Percentiles rank a stretch among this genome's conserved stretches.
Evolutionary conservation across 2,797 vertebrate genomes (phyloP).

Genomic region (Hydrophis major): DNA sequence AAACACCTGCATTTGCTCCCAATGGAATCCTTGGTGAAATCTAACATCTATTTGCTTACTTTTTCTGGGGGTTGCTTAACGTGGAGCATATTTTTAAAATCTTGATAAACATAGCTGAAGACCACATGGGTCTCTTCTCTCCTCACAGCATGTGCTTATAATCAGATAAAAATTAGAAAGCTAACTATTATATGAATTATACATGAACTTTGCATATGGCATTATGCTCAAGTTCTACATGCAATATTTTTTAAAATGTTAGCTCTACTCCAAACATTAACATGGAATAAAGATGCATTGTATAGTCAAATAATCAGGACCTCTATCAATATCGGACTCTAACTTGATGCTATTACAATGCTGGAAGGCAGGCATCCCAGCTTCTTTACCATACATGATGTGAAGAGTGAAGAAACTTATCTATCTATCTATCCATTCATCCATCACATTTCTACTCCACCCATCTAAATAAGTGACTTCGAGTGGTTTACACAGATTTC

Average conservation of each 20-base stretch:
- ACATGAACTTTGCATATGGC: slow-evolving; percentile 43
- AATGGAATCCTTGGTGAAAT: neutral
- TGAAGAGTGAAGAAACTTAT: neutral
- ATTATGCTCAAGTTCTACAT: slow-evolving; percentile 32
- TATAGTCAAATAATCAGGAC: neutral
- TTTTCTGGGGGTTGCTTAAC: neutral
- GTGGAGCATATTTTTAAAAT: slow-evolving; percentile 51
- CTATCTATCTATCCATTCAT: too few relatives aligned
- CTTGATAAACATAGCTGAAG: slow-evolving; percentile 46
- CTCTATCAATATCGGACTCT: neutral
- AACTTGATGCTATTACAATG: neutral
- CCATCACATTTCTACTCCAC: too few relatives aligned
- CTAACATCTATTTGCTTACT: neutral
- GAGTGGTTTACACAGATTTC: too few relatives aligned
- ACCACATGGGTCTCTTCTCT: slow-evolving; percentile 26
- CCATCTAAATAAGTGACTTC: too few relatives aligned
- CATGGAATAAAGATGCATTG: neutral
- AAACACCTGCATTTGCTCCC: neutral
- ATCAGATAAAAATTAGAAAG: slow-evolving; percentile 64
- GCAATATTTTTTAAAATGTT: slow-evolving; percentile 56
- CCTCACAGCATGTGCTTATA: slow-evolving; percentile 38
- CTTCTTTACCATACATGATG: neutral
- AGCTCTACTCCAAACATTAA: slow-evolving; percentile 34
- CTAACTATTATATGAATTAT: slow-evolving; percentile 52
- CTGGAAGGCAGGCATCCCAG: neutral